These are phyloP conservation scores for Pelmatolapia mariae DNA, from an alignment of 2,113 vertebrate genomes.

Conservation along the genomic window DNA sequence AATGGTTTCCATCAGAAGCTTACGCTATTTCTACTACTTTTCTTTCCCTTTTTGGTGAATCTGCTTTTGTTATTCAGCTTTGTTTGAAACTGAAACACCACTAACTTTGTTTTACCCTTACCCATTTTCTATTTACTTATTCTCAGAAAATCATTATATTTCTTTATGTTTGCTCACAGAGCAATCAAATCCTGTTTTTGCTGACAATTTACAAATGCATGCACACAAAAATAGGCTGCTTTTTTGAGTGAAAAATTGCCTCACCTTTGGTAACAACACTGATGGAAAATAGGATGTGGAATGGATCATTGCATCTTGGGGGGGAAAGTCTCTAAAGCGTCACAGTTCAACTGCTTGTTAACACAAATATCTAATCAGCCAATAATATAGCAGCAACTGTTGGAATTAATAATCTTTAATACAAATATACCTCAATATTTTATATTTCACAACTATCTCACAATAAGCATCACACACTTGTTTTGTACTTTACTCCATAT, in stretches of 20 bases:
- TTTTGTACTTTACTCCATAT: neutral
- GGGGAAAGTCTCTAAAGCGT: accelerated
- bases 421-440: neutral
- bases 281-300: neutral
- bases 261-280: neutral
- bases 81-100: neutral
- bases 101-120: neutral
- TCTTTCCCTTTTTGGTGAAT: neutral
- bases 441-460: neutral
- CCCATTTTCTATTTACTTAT: neutral
- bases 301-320: neutral
- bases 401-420: neutral
- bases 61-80: neutral
- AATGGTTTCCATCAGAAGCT: neutral
- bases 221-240: neutral
- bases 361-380: neutral
- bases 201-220: neutral
- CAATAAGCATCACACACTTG: neutral
- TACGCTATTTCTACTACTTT: neutral
- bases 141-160: neutral
- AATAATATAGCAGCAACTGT: neutral
- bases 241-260: neutral
- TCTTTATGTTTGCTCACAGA: neutral
- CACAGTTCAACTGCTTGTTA: neutral
- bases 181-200: neutral